These are phyloP conservation scores for Drosophila seguyi DNA, from an alignment of 1,140 invertebrate species.

Conservation along the genomic window DNA sequence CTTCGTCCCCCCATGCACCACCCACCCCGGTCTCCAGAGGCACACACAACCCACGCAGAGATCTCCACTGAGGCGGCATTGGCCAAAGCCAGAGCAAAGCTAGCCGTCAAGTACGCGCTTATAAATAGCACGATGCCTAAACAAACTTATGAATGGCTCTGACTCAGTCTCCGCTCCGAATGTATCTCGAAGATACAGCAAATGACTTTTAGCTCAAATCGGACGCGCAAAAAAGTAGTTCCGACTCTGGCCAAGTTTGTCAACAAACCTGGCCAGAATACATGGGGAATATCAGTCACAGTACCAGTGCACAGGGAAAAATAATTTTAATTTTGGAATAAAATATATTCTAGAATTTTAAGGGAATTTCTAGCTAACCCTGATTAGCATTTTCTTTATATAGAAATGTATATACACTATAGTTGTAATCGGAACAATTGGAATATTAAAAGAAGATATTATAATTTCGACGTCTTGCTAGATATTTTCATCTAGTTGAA, in stretches of 20 bases:
- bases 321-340: neutral
- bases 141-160: constrained; percentile 45
- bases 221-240: constrained; percentile 64
- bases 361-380: neutral
- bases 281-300: constrained; percentile 11
- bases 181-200: constrained; percentile 57
- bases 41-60: constrained; percentile 50
- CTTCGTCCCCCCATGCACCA: constrained; percentile 10
- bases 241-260: constrained; percentile 73
- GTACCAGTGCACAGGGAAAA: constrained; percentile 1
- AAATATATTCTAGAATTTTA: neutral
- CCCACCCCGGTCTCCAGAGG: constrained; percentile 13
- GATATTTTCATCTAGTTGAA: too few relatives aligned
- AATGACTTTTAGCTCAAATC: constrained; percentile 61
- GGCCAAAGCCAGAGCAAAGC: constrained; percentile 22
- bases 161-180: constrained; percentile 40
- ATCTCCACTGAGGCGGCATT: constrained; percentile 3
- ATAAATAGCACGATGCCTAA: constrained; percentile 58
- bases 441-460: too few relatives aligned
- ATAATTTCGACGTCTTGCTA: too few relatives aligned
- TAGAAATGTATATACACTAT: too few relatives aligned
- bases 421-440: too few relatives aligned
- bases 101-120: constrained; percentile 69
- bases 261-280: constrained; percentile 48
- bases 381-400: neutral